A percentile compares a stretch with the other conserved stretches of the same genome.
Conservation (phyloP, 2,113 vertebrate genomes). For the Ophiodon elongatus region DNA sequence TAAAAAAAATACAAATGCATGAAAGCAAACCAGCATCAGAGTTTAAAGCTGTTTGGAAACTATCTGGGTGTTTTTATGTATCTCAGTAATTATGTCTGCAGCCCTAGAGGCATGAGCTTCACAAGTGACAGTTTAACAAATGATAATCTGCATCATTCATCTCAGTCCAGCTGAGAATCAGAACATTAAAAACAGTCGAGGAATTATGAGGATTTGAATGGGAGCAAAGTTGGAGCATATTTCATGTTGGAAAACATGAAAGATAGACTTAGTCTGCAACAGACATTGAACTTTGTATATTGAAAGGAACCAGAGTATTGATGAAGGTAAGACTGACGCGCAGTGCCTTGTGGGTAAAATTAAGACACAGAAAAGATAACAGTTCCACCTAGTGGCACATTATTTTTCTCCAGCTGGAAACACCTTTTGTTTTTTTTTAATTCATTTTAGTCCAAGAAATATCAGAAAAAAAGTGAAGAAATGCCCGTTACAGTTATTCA, state of each 20-base stretch:
- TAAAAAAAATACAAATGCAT: conserved; percentile 7
- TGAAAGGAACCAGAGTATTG: not conserved
- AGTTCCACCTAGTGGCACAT: conserved; percentile 34
- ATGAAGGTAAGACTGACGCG: not conserved
- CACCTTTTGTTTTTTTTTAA: not conserved
- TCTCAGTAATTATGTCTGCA: conserved; percentile 28
- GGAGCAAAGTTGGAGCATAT: not conserved
- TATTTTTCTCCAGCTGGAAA: not conserved
- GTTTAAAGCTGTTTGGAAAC: conserved; percentile 24
- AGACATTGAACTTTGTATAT: not conserved
- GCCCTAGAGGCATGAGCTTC: conserved; percentile 20
- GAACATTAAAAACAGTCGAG: conserved; percentile 1
- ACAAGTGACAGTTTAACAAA: not conserved
- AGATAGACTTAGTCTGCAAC: not conserved
- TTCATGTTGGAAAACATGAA: not conserved
- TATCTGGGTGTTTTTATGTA: conserved; percentile 11
- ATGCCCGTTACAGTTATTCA: not conserved
- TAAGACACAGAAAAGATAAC: not conserved
- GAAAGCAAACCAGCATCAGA: conserved; percentile 3
- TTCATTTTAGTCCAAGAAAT: not conserved
- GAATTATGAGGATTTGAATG: not conserved
- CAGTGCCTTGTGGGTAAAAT: not conserved
- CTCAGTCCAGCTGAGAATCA: conserved; percentile 35
- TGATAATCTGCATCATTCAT: conserved; percentile 24
- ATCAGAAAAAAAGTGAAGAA: not conserved